Evolutionary conservation across 2,888 invertebrate species (phyloP).

Genomic region (Yponomeuta cagnagella): DNA sequence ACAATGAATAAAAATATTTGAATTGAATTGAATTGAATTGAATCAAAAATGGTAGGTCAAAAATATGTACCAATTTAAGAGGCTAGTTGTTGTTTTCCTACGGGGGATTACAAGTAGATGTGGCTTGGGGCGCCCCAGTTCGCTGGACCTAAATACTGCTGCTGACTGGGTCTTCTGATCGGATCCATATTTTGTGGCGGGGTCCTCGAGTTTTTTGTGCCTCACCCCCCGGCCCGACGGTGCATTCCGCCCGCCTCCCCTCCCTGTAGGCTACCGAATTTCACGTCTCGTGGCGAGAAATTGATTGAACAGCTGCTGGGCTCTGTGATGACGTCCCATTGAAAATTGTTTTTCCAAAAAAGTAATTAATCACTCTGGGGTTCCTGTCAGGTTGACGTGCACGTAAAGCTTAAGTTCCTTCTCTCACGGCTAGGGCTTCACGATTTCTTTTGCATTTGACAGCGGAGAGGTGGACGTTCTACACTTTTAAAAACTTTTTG

Average conservation of each 20-base stretch:
- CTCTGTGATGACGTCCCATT: background rate
- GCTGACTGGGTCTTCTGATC: background rate
- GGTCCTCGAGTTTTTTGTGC: slow-evolving; percentile 51
- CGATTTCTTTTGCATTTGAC: too few relatives aligned
- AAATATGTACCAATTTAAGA: too few relatives aligned
- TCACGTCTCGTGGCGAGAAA: slow-evolving; percentile 35
- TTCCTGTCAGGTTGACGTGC: background rate
- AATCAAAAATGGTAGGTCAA: too few relatives aligned
- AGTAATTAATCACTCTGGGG: background rate
- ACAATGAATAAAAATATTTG: too few relatives aligned
- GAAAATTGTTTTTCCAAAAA: background rate
- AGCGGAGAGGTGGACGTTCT: too few relatives aligned
- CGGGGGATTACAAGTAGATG: too few relatives aligned
- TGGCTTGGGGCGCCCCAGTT: too few relatives aligned
- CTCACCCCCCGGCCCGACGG: slow-evolving; percentile 25
- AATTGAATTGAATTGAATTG: too few relatives aligned
- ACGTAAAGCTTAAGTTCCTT: background rate
- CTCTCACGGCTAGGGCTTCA: background rate
- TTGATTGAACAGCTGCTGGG: slow-evolving; percentile 12
- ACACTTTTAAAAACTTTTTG: background rate
- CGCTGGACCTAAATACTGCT: slow-evolving; percentile 23
- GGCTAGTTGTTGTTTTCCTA: too few relatives aligned
- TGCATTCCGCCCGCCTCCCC: slow-evolving; percentile 16
- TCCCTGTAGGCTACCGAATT: slow-evolving; percentile 48
- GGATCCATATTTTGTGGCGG: slow-evolving; percentile 15